Evolutionary conservation across 2,113 vertebrate genomes (phyloP).

Genomic region (Turnix velox): DNA sequence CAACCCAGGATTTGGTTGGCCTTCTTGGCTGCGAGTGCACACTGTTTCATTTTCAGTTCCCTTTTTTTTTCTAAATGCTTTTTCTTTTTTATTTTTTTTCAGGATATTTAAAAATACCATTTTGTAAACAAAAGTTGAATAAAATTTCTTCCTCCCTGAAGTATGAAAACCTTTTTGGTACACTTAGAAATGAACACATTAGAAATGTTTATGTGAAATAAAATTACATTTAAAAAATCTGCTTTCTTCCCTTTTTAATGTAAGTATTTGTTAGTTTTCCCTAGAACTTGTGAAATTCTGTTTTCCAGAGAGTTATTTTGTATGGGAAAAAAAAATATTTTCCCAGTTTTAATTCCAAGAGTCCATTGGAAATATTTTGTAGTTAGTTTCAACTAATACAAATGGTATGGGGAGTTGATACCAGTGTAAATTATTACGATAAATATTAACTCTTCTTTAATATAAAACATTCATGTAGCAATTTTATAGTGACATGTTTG

Average conservation of each 20-base stretch:
- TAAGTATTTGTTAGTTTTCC: neutral
- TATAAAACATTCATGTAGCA: neutral
- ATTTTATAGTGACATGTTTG: neutral
- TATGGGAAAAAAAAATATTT: neutral
- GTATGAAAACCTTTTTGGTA: neutral
- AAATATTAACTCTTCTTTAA: neutral
- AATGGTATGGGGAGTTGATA: neutral
- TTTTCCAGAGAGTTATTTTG: neutral
- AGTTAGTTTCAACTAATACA: neutral
- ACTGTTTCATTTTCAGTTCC: neutral
- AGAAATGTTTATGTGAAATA: neutral
- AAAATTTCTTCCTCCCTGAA: rapidly evolving
- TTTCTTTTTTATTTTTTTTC: neutral
- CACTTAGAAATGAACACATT: neutral
- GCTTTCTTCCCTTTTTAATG: neutral
- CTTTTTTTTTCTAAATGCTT: neutral
- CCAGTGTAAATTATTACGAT: neutral
- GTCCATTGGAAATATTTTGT: neutral
- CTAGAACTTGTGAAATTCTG: neutral
- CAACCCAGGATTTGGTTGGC: too few species aligned
- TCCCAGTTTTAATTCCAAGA: neutral
- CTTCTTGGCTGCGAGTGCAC: too few species aligned
- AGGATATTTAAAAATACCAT: neutral
- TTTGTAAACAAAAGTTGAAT: neutral
- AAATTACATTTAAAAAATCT: neutral